Evolutionary conservation across 2,113 vertebrate species (phyloP).

Genomic region (Canis aureus): DNA sequence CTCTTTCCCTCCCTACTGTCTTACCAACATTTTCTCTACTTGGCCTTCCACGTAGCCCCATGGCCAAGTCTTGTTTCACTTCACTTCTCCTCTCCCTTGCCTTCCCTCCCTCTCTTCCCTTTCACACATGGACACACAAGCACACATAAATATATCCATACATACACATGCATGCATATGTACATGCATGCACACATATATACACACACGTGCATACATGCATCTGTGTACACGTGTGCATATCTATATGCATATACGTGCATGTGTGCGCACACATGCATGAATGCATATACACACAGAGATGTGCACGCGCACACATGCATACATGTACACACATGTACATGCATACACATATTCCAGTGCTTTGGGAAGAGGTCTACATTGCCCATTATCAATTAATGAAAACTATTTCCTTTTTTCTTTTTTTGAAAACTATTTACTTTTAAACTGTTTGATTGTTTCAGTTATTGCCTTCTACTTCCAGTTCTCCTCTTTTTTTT

Average conservation of each 20-base stretch:
- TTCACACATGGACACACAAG: not conserved
- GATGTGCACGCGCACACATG: fast-evolving
- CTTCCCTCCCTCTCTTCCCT: not conserved
- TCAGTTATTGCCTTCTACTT: not conserved
- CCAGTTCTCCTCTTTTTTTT: not conserved
- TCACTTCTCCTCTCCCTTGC: not conserved
- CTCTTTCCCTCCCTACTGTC: not conserved
- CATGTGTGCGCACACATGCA: not conserved
- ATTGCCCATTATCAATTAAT: not conserved
- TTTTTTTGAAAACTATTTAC: not conserved
- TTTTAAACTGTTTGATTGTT: not conserved
- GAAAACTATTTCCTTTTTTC: not conserved
- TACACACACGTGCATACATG: too few species aligned
- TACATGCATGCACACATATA: not conserved
- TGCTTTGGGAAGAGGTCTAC: not conserved
- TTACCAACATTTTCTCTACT: not conserved
- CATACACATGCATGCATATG: not conserved
- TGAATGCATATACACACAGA: too few species aligned
- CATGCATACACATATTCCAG: too few species aligned
- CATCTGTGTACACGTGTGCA: not conserved
- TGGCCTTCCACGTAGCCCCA: not conserved
- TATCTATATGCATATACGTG: too few species aligned
- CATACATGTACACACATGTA: fast-evolving
- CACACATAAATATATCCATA: not conserved
- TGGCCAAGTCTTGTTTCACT: not conserved